A percentile compares a stretch with the other conserved stretches of the same genome.
Evolutionary conservation across 1,140 invertebrate species (phyloP).

Genomic region (Drosophila azteca): DNA sequence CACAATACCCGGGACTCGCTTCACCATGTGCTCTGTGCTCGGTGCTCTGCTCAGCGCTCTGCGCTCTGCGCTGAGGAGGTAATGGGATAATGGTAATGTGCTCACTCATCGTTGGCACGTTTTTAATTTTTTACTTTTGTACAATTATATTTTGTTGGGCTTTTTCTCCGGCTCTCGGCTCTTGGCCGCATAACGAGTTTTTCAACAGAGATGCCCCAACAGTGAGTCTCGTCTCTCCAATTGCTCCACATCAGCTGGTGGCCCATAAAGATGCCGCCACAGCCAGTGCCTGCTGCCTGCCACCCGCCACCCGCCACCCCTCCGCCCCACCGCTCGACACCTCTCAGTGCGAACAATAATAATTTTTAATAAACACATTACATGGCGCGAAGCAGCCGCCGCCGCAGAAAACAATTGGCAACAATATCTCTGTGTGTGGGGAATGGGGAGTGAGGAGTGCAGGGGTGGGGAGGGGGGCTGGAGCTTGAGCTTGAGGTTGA

Average conservation of each 20-base stretch:
- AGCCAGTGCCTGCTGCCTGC: no score
- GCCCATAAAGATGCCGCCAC: constrained; percentile 59
- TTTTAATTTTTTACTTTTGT: constrained; percentile 54
- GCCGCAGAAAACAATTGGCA: constrained; percentile 64
- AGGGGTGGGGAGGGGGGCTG: neutral
- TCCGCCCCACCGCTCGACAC: neutral
- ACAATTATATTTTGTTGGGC: constrained; percentile 25
- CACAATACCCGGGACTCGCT: constrained; percentile 42
- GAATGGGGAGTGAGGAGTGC: neutral
- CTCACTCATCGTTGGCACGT: constrained; percentile 75
- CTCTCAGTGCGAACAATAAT: constrained; percentile 65
- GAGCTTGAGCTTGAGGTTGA: constrained; percentile 3
- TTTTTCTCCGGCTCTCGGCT: constrained; percentile 27
- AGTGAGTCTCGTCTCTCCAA: constrained; percentile 34
- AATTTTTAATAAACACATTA: constrained; percentile 81
- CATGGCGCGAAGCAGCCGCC: constrained; percentile 46
- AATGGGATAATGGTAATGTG: constrained; percentile 55
- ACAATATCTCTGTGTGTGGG: constrained; percentile 38
- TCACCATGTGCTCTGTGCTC: constrained; percentile 54
- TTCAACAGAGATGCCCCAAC: constrained; percentile 29
- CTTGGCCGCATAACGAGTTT: constrained; percentile 66
- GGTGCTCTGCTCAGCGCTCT: constrained; percentile 29
- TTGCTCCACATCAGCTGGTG: constrained; percentile 73
- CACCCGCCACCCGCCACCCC: neutral
- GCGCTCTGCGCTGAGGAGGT: constrained; percentile 4